These are phyloP conservation scores for Phataginus tricuspis DNA, from an alignment of 2,797 vertebrate species.

Conservation along the genomic window DNA sequence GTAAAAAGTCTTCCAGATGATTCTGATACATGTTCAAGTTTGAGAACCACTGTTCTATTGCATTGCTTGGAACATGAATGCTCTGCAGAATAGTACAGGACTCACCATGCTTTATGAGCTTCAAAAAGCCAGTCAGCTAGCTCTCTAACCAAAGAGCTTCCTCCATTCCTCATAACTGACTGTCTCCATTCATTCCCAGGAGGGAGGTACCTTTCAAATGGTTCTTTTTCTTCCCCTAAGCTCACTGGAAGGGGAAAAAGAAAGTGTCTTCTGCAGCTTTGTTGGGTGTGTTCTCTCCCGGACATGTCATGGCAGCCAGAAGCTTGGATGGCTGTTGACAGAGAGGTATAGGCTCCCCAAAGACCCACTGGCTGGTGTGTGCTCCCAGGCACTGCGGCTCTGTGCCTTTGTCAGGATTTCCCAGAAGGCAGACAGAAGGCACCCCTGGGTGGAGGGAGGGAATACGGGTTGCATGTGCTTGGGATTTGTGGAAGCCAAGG, in stretches of 20 bases:
- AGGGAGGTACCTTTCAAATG: background rate
- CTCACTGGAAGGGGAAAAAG: background rate
- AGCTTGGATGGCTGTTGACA: background rate
- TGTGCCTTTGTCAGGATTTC: background rate
- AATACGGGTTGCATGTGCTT: background rate
- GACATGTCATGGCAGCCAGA: slow-evolving; percentile 69
- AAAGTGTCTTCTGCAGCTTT: background rate
- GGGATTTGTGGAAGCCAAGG: background rate
- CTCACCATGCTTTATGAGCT: background rate
- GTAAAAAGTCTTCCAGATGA: background rate
- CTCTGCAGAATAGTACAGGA: background rate
- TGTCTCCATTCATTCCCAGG: background rate
- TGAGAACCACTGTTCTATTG: background rate
- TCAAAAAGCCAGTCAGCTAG: background rate
- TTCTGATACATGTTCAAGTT: background rate
- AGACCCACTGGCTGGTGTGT: slow-evolving; percentile 29
- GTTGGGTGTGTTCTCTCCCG: background rate
- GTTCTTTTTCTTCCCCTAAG: background rate
- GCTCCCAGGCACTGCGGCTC: background rate
- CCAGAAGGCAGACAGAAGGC: background rate
- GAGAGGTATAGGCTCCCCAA: slow-evolving; percentile 45
- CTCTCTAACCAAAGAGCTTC: no score
- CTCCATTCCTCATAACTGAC: background rate
- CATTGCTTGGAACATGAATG: fast-evolving
- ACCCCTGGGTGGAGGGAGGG: background rate